Evolutionary conservation across 2,888 invertebrate species (phyloP), one percentile per base, ranked within the genome.

Genomic region (Listrodromus nycthemerus): DNA sequence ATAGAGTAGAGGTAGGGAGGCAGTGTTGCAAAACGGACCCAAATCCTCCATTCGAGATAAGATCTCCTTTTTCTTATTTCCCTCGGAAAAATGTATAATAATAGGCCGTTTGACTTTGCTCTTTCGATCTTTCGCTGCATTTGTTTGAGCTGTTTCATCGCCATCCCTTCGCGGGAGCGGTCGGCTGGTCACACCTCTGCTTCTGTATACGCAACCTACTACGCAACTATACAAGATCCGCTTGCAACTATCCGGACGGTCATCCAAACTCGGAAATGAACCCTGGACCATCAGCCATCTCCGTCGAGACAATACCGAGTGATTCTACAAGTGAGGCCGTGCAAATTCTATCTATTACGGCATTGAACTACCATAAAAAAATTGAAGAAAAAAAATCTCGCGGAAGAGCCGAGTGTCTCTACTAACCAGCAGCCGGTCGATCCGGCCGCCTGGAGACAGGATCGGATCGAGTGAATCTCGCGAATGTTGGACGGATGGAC

Each of bases 281-380:
- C 74, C 74, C 69, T 70, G 74, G 67, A 71, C 76, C 76, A 81
- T 81, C 80, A 63, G 63, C 74, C 74, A 65, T 82, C 83, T 75
- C 77, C 21, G 3, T 50, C 79, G 66, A 76, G 71, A 78, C 69
- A 71, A 74, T 69, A 77, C 69, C 74, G 33, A 69, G 77, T 79
- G 71, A 69, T 63, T 75, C 61, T 65, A 69, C 69, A 71, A 77
- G 67, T 69, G 69, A 66, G 58, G 30, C 55, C 19, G 30, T 50
- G 50, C 52, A 55, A 66, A 48, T 48, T 58, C 52, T 66, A 74
- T 69, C 80, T 82, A 78, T 83, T 79, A 81, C 75, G 61, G 82
- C 80, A 86, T 86, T 83, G 84, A 84, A 85, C 82, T 80, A 80
- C 85, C 80, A 86, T 85, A 61, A 85, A 88, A 87, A 82, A 67